Conservation (phyloP, 2,797 vertebrate species). For the Vireo griseus region DNA sequence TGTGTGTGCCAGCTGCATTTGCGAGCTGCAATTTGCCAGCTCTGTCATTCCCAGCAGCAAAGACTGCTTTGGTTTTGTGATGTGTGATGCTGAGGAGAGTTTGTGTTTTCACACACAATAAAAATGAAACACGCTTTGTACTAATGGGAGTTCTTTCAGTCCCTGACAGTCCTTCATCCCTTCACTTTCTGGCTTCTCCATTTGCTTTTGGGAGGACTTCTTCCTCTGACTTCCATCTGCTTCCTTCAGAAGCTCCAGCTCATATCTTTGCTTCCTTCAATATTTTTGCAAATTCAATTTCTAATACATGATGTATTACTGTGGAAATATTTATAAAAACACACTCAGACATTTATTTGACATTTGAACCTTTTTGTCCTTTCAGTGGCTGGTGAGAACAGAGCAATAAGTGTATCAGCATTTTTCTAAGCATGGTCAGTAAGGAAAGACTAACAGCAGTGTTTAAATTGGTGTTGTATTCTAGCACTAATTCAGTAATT, state of each 20-base stretch:
- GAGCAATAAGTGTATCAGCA: background rate
- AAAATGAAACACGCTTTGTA: background rate
- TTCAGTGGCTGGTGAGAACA: background rate
- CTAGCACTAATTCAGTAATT: background rate
- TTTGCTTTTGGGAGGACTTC: background rate
- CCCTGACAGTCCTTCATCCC: background rate
- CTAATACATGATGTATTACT: background rate
- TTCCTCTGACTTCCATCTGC: background rate
- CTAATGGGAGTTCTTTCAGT: background rate
- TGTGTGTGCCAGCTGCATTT: background rate
- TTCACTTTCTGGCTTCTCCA: background rate
- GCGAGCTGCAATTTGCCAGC: background rate
- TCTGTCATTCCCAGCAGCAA: background rate
- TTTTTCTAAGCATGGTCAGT: background rate
- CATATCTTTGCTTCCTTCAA: background rate
- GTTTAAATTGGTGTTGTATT: background rate
- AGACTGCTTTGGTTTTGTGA: background rate
- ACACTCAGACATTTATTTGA: background rate
- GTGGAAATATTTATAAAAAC: background rate
- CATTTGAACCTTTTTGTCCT: background rate
- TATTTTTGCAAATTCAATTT: background rate
- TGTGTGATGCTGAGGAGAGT: background rate
- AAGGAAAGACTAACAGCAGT: background rate
- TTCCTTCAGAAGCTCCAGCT: background rate
- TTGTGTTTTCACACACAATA: accelerated